Evolutionary conservation across 2,888 invertebrate genomes (phyloP).

Genomic region (Odontomyia ornata): DNA sequence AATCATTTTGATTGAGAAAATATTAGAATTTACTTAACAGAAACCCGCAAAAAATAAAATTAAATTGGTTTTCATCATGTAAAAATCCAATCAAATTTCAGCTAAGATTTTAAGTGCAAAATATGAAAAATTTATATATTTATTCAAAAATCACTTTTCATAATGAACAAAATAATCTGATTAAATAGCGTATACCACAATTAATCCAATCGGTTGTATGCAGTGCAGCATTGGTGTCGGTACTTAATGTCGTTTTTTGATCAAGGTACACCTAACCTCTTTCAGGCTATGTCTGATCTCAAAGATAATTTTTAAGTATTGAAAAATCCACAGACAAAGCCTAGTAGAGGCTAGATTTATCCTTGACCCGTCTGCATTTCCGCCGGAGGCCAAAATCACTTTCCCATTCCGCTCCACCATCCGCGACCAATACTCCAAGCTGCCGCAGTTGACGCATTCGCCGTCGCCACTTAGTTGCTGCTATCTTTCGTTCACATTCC

Average conservation of each 20-base stretch:
- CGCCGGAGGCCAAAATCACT: neutral
- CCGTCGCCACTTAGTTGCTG: neutral
- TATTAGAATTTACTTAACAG: no score
- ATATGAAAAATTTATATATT: no score
- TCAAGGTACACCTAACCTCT: slow-evolving; percentile 70
- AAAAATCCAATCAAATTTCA: no score
- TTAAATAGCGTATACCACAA: neutral
- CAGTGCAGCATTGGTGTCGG: neutral
- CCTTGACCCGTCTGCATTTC: slow-evolving; percentile 52
- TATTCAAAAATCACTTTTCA: neutral
- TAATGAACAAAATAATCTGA: neutral
- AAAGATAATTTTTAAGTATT: slow-evolving; percentile 16
- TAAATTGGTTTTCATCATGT: no score
- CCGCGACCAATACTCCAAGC: neutral
- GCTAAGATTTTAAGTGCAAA: no score
- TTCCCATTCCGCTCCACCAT: neutral
- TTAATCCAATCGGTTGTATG: neutral
- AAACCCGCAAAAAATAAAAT: no score
- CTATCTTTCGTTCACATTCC: slow-evolving; percentile 4
- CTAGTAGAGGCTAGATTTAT: slow-evolving; percentile 71
- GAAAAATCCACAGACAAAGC: slow-evolving; percentile 68
- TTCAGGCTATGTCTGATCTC: slow-evolving; percentile 70
- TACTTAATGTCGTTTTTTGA: slow-evolving; percentile 37
- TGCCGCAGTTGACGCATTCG: neutral
- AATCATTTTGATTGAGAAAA: no score